Base-by-base conservation (phyloP, 2,888 invertebrate species). In the Agrotis ipsilon region DNA sequence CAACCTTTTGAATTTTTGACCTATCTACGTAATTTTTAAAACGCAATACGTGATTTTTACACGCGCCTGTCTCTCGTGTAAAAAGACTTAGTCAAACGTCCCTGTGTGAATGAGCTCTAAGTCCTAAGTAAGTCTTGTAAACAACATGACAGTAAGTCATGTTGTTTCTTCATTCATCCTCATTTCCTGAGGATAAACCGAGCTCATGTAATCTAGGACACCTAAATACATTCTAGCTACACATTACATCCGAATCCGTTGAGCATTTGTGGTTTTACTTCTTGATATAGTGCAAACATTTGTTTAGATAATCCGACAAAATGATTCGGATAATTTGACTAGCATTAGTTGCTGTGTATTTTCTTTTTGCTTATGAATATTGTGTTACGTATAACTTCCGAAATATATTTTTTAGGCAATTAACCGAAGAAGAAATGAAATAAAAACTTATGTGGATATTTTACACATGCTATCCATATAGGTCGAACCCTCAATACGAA, bases 261-360 rank as follows among this genome's bases (percentile, higher is more conserved):
- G 39, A 58, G 21, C 4, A 5, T 16, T 58, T 52, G 39, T 52
- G n/a, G 4, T 7, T 16, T 58, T 52, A 48, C 14, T 11, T 54
- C n/a, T 24, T 66, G 78, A 71, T 59, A 55, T n/a, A 77, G 52
- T 49, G 3, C 18, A 24, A 54, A 64, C 27, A 58, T 70, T 46
- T 0, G 32, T 75, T 13, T 32, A n/a, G 27, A 39, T 60, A 27
- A 19, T 55, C 21, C 2, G 13, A n/a, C 48, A 43, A 55, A 48
- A 49, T 24, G 24, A 51, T n/a, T 63, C 16, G 18, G 11, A 27
- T 54, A 45, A 24, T 14, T 61, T 19, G n/a, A 18, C 18, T 32
- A 57, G 2, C 19, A 45, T 45, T 62, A 11, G 2, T 59, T 18
- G 18, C 1, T 59, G 1, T n/a, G 43, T 21, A 58, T 45, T 19